These are phyloP conservation scores for Aphodius sticticus DNA, from an alignment of 2,888 invertebrate species.

Conservation along the genomic window DNA sequence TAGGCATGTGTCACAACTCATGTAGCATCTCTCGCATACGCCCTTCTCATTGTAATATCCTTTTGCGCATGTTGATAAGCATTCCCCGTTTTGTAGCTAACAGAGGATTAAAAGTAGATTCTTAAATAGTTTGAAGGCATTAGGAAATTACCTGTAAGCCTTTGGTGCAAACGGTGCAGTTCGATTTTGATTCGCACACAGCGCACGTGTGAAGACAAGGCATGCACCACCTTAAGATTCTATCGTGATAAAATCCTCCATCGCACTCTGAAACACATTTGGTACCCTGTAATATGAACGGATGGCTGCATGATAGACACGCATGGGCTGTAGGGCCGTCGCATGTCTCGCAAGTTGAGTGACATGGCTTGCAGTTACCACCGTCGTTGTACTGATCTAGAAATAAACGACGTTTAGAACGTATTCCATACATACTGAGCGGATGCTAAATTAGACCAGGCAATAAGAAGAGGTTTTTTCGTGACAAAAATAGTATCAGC, in stretches of 20 bases:
- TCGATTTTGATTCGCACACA: conserved; percentile 78
- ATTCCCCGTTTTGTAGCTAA: conserved; percentile 82
- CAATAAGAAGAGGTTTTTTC: too few species aligned
- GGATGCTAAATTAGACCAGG: too few species aligned
- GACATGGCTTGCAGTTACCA: conserved; percentile 76
- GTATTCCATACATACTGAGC: neutral
- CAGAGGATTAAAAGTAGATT: conserved; percentile 24
- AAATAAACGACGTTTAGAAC: conserved; percentile 37
- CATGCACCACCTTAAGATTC: conserved; percentile 71
- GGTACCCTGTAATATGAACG: conserved; percentile 74
- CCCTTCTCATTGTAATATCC: conserved; percentile 90
- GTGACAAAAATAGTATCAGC: too few species aligned
- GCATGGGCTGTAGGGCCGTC: conserved; percentile 75
- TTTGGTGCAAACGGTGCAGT: conserved; percentile 81
- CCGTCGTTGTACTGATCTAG: conserved; percentile 78
- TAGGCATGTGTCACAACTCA: conserved; percentile 85
- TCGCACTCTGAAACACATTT: conserved; percentile 81
- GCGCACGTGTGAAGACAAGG: conserved; percentile 83
- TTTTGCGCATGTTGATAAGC: conserved; percentile 79
- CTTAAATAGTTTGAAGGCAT: too few species aligned
- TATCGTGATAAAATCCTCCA: conserved; percentile 74
- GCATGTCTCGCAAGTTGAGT: conserved; percentile 82
- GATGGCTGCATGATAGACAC: conserved; percentile 79
- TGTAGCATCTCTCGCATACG: conserved; percentile 82
- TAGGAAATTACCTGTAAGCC: conserved; percentile 66